A percentile compares a stretch with the other conserved stretches of the same genome.
Conservation (phyloP, 2,797 vertebrate genomes). For the Pyrocephalus nanus region DNA sequence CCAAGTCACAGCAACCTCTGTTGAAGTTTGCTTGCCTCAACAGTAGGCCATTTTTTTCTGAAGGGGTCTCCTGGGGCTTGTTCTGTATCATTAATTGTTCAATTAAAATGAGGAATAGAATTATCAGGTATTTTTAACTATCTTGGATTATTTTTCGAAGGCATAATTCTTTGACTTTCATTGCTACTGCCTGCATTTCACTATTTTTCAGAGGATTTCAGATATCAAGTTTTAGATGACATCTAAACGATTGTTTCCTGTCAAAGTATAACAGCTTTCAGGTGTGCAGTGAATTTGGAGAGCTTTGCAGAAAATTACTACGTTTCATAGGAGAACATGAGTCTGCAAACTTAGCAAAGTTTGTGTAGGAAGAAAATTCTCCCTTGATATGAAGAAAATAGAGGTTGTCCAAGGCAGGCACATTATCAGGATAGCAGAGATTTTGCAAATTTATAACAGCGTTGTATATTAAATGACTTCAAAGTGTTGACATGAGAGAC, state of each 20-base stretch:
- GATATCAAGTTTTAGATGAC: background rate
- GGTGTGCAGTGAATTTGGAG: background rate
- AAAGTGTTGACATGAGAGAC: background rate
- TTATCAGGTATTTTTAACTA: background rate
- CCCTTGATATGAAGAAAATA: background rate
- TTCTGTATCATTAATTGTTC: background rate
- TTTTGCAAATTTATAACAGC: background rate
- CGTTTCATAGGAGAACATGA: background rate
- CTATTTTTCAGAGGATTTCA: background rate
- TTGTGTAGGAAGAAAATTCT: background rate
- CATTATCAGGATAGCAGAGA: background rate
- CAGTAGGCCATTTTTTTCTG: background rate
- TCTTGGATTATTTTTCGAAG: background rate
- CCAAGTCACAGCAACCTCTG: background rate
- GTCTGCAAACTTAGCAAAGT: background rate
- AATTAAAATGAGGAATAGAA: background rate
- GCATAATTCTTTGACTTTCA: background rate
- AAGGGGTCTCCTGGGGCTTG: background rate
- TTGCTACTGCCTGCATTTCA: background rate
- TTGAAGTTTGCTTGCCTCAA: background rate
- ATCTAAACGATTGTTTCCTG: background rate
- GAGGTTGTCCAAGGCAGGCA: background rate
- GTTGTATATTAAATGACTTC: background rate
- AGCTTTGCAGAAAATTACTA: background rate
- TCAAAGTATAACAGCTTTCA: background rate